A percentile compares a stretch with the other conserved stretches of the same genome.
Conservation (phyloP, 1,140 invertebrate genomes). For the Hypothenemus hampei region DNA sequence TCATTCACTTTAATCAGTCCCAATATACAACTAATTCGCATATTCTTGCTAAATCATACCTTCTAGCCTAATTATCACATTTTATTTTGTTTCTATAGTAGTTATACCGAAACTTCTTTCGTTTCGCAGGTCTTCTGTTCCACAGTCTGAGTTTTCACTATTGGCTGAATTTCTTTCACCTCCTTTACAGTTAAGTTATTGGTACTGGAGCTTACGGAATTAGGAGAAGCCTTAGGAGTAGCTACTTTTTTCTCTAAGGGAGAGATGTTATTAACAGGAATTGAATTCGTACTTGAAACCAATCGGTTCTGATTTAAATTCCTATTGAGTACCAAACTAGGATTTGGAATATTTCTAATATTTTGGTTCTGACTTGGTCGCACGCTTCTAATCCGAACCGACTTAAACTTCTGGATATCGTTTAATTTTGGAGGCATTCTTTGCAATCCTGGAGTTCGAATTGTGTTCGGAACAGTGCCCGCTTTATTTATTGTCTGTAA, state of each 20-base stretch:
- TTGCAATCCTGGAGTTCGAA: slow-evolving; percentile 20
- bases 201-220: slow-evolving; percentile 2
- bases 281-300: slow-evolving; percentile 22
- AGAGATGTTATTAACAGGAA: not conserved
- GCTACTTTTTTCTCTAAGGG: slow-evolving; percentile 20
- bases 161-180: slow-evolving; percentile 15
- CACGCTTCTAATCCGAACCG: slow-evolving; percentile 35
- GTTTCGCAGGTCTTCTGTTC: slow-evolving; percentile 27
- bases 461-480: slow-evolving; percentile 4
- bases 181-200: slow-evolving; percentile 14
- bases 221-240: slow-evolving; percentile 9
- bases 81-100: too few species aligned
- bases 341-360: slow-evolving; percentile 45
- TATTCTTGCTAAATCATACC: too few species aligned
- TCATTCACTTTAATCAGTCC: too few species aligned
- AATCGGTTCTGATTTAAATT: slow-evolving; percentile 36
- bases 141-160: slow-evolving; percentile 14
- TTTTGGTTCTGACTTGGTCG: slow-evolving; percentile 39
- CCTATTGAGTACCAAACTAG: slow-evolving; percentile 37
- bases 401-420: slow-evolving; percentile 42
- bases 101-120: too few species aligned
- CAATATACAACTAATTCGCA: too few species aligned
- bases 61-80: too few species aligned
- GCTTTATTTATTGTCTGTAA: slow-evolving; percentile 36
- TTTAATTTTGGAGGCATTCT: slow-evolving; percentile 40